A percentile compares a stretch with the other conserved stretches of the same genome.
Evolutionary conservation across 2,797 vertebrate genomes (phyloP).

Genomic region (Salarias fasciatus): DNA sequence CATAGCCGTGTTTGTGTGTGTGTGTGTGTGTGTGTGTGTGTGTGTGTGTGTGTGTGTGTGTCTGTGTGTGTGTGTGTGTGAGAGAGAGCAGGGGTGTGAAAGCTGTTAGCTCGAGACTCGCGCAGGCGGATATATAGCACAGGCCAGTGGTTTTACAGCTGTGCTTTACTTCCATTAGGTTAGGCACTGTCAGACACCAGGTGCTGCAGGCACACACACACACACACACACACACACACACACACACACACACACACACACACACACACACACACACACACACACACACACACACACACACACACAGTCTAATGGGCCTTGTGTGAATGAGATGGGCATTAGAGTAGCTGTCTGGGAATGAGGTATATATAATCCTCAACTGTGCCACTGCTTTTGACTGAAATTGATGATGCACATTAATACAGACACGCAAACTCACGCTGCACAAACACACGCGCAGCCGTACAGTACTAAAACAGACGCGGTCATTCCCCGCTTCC

Average conservation of each 20-base stretch:
- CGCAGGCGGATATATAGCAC: slow-evolving; percentile 65
- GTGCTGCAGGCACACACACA: slow-evolving; percentile 54
- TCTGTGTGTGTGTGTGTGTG: slow-evolving; percentile 33
- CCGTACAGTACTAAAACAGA: slow-evolving; percentile 37
- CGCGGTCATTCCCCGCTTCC: slow-evolving; percentile 30
- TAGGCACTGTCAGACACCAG: slow-evolving; percentile 69
- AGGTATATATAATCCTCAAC: slow-evolving; percentile 69
- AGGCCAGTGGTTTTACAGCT: slow-evolving; percentile 79
- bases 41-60: background rate
- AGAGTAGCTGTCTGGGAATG: slow-evolving; percentile 63
- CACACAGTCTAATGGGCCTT: slow-evolving; percentile 60
- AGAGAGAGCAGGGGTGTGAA: slow-evolving; percentile 46
- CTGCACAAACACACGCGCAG: slow-evolving; percentile 38
- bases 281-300: slow-evolving; percentile 29
- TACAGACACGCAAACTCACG: slow-evolving; percentile 32
- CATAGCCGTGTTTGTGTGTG: slow-evolving; percentile 9
- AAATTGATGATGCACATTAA: slow-evolving; percentile 69
- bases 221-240: slow-evolving; percentile 33
- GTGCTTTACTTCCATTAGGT: slow-evolving; percentile 78
- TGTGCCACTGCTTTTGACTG: slow-evolving; percentile 61
- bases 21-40: background rate
- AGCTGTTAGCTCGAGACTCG: slow-evolving; percentile 62
- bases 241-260: slow-evolving; percentile 35
- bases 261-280: slow-evolving; percentile 31
- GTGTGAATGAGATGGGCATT: slow-evolving; percentile 69